Conservation (phyloP, 1,140 invertebrate genomes). For the Glossosoma conforme region DNA sequence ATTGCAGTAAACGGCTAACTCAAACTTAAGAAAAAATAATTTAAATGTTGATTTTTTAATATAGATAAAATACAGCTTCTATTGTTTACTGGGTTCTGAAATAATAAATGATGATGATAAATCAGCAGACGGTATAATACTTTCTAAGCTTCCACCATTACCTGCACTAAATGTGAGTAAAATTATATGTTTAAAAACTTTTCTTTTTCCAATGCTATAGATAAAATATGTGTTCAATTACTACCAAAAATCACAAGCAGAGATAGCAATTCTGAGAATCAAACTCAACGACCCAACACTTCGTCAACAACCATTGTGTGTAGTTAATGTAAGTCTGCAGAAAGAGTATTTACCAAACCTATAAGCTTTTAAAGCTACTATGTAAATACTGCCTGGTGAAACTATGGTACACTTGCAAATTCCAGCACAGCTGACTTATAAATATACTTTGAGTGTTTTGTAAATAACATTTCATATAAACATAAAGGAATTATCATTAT, state of each 20-base stretch:
- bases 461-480: too few relatives aligned
- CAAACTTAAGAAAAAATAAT: too few relatives aligned
- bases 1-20: too few relatives aligned
- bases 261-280: slow-evolving; percentile 49
- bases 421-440: too few relatives aligned
- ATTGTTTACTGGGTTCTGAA: slow-evolving; percentile 60
- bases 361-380: too few relatives aligned
- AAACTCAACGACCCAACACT: slow-evolving; percentile 55
- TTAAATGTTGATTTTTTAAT: slow-evolving; percentile 25
- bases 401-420: too few relatives aligned
- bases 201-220: slow-evolving; percentile 34
- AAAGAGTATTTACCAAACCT: too few relatives aligned
- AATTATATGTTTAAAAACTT: background rate
- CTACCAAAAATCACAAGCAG: slow-evolving; percentile 53
- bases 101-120: slow-evolving; percentile 56
- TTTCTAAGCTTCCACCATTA: slow-evolving; percentile 57
- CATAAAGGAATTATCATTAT: too few relatives aligned
- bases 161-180: slow-evolving; percentile 67
- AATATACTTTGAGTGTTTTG: too few relatives aligned
- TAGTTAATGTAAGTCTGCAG: slow-evolving; percentile 59
- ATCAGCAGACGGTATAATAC: slow-evolving; percentile 51
- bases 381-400: too few relatives aligned
- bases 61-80: slow-evolving; percentile 69
- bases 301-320: slow-evolving; percentile 55
- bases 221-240: slow-evolving; percentile 59